Percentiles rank a stretch among this genome's conserved stretches.
These are phyloP conservation scores for Myanophis thanlyinensis DNA, from an alignment of 2,113 vertebrate genomes.

Conservation along the genomic window DNA sequence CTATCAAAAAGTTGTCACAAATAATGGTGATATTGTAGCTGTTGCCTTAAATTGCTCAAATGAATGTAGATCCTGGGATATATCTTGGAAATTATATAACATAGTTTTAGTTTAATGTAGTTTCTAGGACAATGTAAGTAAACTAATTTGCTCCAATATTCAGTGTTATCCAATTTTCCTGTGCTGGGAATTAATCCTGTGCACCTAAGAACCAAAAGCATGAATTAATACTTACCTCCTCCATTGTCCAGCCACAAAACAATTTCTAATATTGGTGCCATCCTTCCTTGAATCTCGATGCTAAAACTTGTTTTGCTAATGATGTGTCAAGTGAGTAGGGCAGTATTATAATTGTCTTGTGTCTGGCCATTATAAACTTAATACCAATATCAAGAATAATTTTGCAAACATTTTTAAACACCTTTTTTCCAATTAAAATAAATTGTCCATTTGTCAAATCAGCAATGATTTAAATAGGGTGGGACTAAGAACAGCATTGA, in stretches of 20 bases:
- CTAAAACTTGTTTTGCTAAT: slow-evolving; percentile 22
- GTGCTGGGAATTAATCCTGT: background rate
- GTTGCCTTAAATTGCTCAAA: background rate
- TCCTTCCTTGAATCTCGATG: slow-evolving; percentile 18
- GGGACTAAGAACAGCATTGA: background rate
- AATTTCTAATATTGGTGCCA: slow-evolving; percentile 37
- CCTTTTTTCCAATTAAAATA: slow-evolving; percentile 37
- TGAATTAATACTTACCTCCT: slow-evolving; percentile 47
- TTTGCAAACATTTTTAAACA: slow-evolving; percentile 24
- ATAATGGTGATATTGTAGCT: background rate
- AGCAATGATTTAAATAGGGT: background rate
- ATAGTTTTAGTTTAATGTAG: background rate
- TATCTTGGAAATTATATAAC: background rate
- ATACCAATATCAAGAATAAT: slow-evolving; percentile 13
- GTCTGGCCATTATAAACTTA: slow-evolving; percentile 12
- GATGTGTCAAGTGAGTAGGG: slow-evolving; percentile 5
- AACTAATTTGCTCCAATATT: background rate
- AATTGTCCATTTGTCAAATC: slow-evolving; percentile 25
- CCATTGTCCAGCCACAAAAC: slow-evolving; percentile 24
- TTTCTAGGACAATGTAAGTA: background rate
- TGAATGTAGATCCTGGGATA: background rate
- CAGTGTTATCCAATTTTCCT: background rate
- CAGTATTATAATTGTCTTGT: slow-evolving; percentile 24
- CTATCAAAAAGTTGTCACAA: background rate
- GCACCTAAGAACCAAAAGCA: slow-evolving; percentile 12